Evolutionary conservation across 1,140 invertebrate genomes (phyloP).

Genomic region (Eufriesea mexicana): DNA sequence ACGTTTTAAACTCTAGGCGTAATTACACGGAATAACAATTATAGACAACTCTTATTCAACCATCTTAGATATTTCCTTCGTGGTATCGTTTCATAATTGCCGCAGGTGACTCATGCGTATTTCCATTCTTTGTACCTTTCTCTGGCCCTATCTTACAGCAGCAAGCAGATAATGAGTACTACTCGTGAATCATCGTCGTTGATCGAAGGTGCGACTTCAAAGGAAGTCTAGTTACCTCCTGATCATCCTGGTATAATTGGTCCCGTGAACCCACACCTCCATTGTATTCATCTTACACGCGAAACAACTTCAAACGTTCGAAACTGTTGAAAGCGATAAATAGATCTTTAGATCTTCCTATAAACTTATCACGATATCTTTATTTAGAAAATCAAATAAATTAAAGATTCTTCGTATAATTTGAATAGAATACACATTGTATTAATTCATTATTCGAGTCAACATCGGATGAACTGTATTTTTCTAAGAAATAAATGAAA

Average conservation of each 20-base stretch:
- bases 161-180: background rate
- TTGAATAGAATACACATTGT: no score
- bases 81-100: background rate
- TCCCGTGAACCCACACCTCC: background rate
- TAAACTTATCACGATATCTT: no score
- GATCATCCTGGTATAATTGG: background rate
- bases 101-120: background rate
- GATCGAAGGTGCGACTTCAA: constrained; percentile 8
- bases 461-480: no score
- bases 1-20: background rate
- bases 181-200: background rate
- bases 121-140: background rate
- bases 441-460: no score
- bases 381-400: no score
- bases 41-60: background rate
- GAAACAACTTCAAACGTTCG: background rate
- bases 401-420: no score
- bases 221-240: background rate
- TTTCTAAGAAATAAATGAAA: no score
- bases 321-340: background rate
- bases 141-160: background rate
- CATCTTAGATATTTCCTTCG: background rate
- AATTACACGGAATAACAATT: background rate
- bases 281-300: background rate
- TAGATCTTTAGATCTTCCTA: background rate